Evolutionary conservation across 2,797 vertebrate species (phyloP).

Genomic region (Ceyx erithaca): DNA sequence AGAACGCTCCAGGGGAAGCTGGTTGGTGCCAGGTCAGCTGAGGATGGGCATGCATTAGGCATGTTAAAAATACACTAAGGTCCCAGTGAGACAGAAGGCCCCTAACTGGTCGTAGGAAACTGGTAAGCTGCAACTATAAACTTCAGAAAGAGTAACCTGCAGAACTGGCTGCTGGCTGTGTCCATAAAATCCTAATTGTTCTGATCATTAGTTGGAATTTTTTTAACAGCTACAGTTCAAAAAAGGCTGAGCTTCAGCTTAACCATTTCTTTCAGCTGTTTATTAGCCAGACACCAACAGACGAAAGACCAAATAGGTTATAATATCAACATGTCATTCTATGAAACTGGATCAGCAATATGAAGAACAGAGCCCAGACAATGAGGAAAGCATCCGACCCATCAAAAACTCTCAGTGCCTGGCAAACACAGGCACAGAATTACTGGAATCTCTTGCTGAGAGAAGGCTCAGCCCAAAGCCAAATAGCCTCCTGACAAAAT

Average conservation of each 20-base stretch:
- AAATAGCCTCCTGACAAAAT: neutral
- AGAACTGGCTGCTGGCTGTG: neutral
- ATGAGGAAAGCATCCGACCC: neutral
- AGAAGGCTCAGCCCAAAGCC: neutral
- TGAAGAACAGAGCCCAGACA: neutral
- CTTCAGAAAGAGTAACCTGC: neutral
- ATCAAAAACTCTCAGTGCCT: neutral
- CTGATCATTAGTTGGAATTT: neutral
- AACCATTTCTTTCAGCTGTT: neutral
- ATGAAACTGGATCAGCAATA: neutral
- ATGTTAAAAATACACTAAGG: conserved; percentile 38
- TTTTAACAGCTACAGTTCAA: neutral
- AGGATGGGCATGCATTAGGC: neutral
- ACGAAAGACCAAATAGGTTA: neutral
- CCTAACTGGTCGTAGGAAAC: neutral
- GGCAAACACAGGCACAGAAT: neutral
- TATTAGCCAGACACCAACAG: neutral
- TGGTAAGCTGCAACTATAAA: neutral
- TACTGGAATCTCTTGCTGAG: neutral
- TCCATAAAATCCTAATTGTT: neutral
- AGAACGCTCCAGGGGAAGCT: conserved; percentile 24
- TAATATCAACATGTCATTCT: neutral
- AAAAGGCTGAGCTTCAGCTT: neutral
- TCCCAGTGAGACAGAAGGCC: neutral
- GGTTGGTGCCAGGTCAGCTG: conserved; percentile 13